These are phyloP conservation scores for Gryllus bimaculatus DNA, from an alignment of 1,140 invertebrate species.

Conservation along the genomic window DNA sequence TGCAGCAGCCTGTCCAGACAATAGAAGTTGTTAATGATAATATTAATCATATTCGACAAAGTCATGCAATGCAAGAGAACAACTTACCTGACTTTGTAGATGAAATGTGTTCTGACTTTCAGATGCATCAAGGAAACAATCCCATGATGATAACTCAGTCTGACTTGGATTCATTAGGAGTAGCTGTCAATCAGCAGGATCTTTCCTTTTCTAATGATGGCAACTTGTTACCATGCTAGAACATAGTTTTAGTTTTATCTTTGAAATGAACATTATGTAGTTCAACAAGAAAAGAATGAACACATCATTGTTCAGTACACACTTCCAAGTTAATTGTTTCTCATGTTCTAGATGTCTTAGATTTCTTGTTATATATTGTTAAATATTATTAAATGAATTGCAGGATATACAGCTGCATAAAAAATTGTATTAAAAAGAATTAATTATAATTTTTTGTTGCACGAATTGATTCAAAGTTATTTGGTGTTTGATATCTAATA, in stretches of 20 bases:
- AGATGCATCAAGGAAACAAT: constrained; percentile 1
- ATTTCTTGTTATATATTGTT: not conserved
- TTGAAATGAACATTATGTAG: not conserved
- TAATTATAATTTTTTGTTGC: not conserved
- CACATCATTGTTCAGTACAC: not conserved
- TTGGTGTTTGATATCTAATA: not conserved
- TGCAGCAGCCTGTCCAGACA: constrained; percentile 29
- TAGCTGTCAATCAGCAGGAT: not conserved
- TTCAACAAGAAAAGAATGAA: not conserved
- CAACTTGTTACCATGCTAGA: not conserved
- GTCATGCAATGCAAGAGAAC: not conserved
- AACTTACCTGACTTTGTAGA: not conserved
- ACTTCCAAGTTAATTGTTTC: not conserved
- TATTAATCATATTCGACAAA: not conserved
- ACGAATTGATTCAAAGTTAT: not conserved
- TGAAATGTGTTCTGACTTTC: not conserved
- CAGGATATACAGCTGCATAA: not conserved
- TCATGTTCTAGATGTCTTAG: not conserved
- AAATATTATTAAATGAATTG: not conserved
- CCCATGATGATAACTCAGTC: not conserved
- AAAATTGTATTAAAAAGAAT: not conserved
- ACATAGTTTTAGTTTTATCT: not conserved
- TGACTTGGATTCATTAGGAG: not conserved
- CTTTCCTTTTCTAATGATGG: not conserved
- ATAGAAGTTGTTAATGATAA: constrained; percentile 20